Percentiles rank a stretch among this genome's conserved stretches.
Conservation (phyloP, 2,113 vertebrate species). For the Phalacrocorax carbo region DNA sequence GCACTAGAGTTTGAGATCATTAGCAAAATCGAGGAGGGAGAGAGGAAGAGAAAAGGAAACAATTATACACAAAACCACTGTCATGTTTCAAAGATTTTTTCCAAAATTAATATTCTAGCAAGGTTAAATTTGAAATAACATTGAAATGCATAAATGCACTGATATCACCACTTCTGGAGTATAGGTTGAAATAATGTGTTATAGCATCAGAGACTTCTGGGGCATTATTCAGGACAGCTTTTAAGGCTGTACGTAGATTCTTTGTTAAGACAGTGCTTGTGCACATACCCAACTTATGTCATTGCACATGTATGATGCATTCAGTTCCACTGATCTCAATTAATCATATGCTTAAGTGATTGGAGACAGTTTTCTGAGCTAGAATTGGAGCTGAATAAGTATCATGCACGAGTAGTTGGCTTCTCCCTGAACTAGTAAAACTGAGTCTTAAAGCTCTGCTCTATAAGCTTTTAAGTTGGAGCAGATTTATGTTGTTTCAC, state of each 20-base stretch:
- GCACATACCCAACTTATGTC: background rate
- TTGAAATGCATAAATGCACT: background rate
- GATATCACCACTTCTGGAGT: background rate
- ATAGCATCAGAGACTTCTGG: background rate
- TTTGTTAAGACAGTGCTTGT: background rate
- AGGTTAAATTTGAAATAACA: background rate
- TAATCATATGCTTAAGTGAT: background rate
- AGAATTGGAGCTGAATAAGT: background rate
- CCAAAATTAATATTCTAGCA: background rate
- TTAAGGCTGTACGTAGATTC: background rate
- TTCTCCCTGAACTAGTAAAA: background rate
- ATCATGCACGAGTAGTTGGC: background rate
- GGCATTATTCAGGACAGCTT: background rate
- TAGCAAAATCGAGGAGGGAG: background rate
- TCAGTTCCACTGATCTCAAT: background rate
- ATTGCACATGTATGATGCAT: fast-evolving
- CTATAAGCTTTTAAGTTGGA: background rate
- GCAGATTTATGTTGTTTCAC: background rate
- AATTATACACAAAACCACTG: background rate
- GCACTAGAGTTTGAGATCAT: background rate
- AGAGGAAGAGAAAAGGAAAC: background rate
- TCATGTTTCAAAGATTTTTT: background rate
- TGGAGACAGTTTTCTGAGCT: background rate
- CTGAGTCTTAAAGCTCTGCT: background rate
- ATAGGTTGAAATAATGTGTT: background rate